Base-by-base conservation (phyloP, 2,113 vertebrate genomes). In the Polypterus bichir region DNA sequence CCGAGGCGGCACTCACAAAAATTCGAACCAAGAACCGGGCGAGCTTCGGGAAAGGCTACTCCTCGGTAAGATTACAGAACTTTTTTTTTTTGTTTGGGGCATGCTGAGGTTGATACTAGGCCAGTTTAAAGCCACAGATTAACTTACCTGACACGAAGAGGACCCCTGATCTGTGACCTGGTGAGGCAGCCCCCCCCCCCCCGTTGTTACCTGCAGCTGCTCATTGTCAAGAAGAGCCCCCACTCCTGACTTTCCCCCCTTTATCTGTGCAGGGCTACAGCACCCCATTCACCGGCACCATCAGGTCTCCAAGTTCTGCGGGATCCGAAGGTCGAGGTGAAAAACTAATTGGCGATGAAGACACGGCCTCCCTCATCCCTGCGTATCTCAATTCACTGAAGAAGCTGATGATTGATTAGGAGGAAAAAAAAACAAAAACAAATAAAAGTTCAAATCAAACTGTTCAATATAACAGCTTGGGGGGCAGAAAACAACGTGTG, bases 341-440 rank as follows among this genome's bases (percentile, higher is more conserved):
- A 66, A 87, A 85, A 71, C 80, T 82, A 68, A 74, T 83, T 46
- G 77, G 76, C 2, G 83, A 87, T 3, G 83, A 87, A 9, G 70
- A 78, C 4, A 81, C 86, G 44, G 75, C 86, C 0, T 89, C 87
- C 54, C 82, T 89, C 61, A 86, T 89, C 71, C 86, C 86, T 1
- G 79, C 81, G 1, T 89, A 89, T 67, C 78, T 88, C 57, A 78
- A 88, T 70, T 89, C 87, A 4, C 76, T 88, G 10, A 84, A 87
- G 72, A 89, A 89, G 67, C 82, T 89, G 48, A 87, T 86, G 80
- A 78, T 86, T 3, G 86, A 89, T 44, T 87, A 81, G 66, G 27
- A 51, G 27, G n/a, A n/a, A 27, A 27, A 27, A 27, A 27, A 27
- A 27, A 27, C 27, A 27, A 27, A 27, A 27, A 1, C 27, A 27